phyloP scores from a whole-genome alignment of 2,797 vertebrate genomes.

The Mallotus villosus region DNA sequence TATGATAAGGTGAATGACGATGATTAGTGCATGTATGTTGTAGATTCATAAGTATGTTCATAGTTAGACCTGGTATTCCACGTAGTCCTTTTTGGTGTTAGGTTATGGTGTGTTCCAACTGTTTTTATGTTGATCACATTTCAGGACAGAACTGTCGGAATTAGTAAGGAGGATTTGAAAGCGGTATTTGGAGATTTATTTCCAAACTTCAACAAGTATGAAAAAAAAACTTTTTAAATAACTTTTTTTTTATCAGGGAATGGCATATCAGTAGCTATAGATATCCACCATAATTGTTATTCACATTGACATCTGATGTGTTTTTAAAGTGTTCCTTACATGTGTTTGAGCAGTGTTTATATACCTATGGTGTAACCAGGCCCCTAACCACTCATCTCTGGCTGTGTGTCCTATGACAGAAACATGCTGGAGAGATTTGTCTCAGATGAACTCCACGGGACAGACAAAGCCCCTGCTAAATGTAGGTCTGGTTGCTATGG shows the following conservation, averaged over 20 bases:
- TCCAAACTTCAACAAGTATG: slow-evolving; percentile 68
- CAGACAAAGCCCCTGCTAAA: slow-evolving; percentile 48
- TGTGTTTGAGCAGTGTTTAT: too few relatives aligned
- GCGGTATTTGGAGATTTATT: slow-evolving; percentile 68
- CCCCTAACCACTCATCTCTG: slow-evolving; percentile 5
- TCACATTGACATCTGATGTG: too few relatives aligned
- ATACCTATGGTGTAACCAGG: neutral
- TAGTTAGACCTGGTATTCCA: neutral
- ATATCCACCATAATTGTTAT: too few relatives aligned
- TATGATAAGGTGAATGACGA: slow-evolving; percentile 68
- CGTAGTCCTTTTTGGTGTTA: neutral
- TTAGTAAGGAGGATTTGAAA: slow-evolving; percentile 59
- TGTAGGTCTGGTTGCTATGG: slow-evolving; percentile 44
- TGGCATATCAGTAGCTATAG: too few relatives aligned
- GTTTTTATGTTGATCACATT: neutral
- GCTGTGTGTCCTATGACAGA: slow-evolving; percentile 50
- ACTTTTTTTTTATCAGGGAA: too few relatives aligned
- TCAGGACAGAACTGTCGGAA: slow-evolving; percentile 63
- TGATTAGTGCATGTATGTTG: neutral
- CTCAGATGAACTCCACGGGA: slow-evolving; percentile 64
- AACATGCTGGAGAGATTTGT: slow-evolving; percentile 69
- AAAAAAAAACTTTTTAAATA: too few relatives aligned
- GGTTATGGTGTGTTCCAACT: neutral
- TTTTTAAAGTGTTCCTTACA: too few relatives aligned
- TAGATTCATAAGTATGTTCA: neutral